Evolutionary conservation across 2,113 vertebrate genomes (phyloP).

Genomic region (Epinephelus fuscoguttatus): DNA sequence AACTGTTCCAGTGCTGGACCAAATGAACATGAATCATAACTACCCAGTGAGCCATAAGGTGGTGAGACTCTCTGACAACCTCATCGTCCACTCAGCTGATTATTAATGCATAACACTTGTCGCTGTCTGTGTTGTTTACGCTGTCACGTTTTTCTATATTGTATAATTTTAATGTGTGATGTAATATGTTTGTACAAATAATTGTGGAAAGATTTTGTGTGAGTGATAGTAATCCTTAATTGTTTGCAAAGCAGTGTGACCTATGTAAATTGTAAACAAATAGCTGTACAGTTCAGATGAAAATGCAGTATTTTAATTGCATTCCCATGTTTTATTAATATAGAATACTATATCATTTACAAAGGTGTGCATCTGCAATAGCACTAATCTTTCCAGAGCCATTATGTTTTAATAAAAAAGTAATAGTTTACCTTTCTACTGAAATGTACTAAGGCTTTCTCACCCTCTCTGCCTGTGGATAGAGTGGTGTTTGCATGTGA

Average conservation of each 20-base stretch:
- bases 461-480: constrained; percentile 68
- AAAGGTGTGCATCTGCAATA: constrained; percentile 64
- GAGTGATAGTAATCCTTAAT: constrained; percentile 37
- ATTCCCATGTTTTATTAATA: constrained; percentile 72
- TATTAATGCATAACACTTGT: constrained; percentile 13
- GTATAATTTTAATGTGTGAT: constrained; percentile 49
- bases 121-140: constrained; percentile 45
- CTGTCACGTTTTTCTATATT: constrained; percentile 22
- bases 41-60: constrained; percentile 25
- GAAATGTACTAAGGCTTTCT: constrained; percentile 61
- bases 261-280: constrained; percentile 73
- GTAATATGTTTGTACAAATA: constrained; percentile 34
- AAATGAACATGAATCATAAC: constrained; percentile 46
- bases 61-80: background rate
- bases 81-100: constrained; percentile 16
- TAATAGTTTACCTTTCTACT: constrained; percentile 76
- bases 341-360: constrained; percentile 72
- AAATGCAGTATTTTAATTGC: constrained; percentile 86
- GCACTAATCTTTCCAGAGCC: constrained; percentile 71
- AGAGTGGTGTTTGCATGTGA: constrained; percentile 75
- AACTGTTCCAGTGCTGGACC: constrained; percentile 48
- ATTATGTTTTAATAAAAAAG: constrained; percentile 73
- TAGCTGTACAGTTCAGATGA: constrained; percentile 77
- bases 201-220: constrained; percentile 38
- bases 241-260: constrained; percentile 42